A percentile compares a stretch with the other conserved stretches of the same genome.
Conservation (phyloP, 35 echinoderm and acorn worm genomes). For the Acanthaster planci region DNA sequence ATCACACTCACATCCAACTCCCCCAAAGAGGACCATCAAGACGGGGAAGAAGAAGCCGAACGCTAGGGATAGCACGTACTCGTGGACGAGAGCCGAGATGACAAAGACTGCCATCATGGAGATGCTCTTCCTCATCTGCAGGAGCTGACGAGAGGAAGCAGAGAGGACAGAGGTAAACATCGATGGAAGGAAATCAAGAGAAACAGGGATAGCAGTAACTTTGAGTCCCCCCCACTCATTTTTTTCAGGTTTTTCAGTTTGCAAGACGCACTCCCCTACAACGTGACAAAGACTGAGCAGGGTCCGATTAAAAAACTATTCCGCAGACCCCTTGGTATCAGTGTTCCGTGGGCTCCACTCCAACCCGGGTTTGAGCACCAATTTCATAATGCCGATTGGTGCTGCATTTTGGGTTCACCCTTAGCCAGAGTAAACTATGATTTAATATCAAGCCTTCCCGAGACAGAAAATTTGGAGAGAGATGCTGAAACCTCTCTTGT, state of each 20-base stretch:
- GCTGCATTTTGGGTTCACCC: too few relatives aligned
- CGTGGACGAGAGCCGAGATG: slow-evolving; percentile 82
- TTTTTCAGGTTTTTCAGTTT: not conserved
- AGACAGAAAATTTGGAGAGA: too few relatives aligned
- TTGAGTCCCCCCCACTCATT: not conserved
- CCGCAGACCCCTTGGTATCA: too few relatives aligned
- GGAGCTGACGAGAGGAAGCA: slow-evolving; percentile 34
- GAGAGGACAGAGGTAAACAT: not conserved
- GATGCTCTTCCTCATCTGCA: slow-evolving; percentile 43
- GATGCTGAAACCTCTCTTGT: too few relatives aligned
- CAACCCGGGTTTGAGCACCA: too few relatives aligned
- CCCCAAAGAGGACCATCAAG: slow-evolving; percentile 73
- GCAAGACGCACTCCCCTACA: not conserved
- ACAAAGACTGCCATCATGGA: slow-evolving; percentile 71
- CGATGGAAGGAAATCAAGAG: not conserved
- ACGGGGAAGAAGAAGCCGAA: slow-evolving; percentile 89
- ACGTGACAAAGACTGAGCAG: not conserved
- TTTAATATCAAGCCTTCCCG: too few relatives aligned
- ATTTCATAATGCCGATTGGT: too few relatives aligned
- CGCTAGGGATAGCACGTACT: slow-evolving; percentile 68
- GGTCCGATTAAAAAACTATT: too few relatives aligned
- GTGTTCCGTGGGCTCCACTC: too few relatives aligned
- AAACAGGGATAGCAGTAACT: not conserved
- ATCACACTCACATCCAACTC: slow-evolving; percentile 70
- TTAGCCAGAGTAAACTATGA: too few relatives aligned